phyloP scores from a whole-genome alignment of 2,797 vertebrate genomes.

The Antennarius maculatus region DNA sequence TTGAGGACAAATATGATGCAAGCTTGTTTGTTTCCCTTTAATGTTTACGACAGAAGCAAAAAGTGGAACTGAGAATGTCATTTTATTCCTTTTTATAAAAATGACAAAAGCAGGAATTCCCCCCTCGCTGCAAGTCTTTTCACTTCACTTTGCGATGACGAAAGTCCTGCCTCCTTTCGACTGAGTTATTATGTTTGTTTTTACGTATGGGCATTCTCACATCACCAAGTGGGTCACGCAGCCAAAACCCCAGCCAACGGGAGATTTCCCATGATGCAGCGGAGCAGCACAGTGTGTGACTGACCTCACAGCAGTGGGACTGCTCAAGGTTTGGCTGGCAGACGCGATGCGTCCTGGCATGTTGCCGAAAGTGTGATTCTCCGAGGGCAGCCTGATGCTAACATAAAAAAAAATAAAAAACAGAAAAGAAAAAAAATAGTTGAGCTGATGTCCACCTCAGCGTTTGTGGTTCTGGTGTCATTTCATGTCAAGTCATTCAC shows the following conservation, averaged over 20 bases:
- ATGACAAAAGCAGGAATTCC: slow-evolving; percentile 38
- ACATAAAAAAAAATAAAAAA: slow-evolving; percentile 9
- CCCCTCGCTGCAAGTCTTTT: slow-evolving; percentile 2
- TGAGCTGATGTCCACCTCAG: slow-evolving; percentile 38
- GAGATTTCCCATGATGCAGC: slow-evolving; percentile 73
- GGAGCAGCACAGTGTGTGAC: slow-evolving; percentile 64
- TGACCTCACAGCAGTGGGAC: slow-evolving; percentile 62
- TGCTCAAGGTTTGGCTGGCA: slow-evolving; percentile 63
- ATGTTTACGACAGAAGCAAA: slow-evolving; percentile 38
- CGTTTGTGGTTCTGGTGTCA: slow-evolving; percentile 45
- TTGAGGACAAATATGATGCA: slow-evolving; percentile 41
- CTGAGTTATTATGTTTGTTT: slow-evolving; percentile 25
- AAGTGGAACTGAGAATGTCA: slow-evolving; percentile 21
- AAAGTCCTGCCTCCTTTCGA: slow-evolving; percentile 31
- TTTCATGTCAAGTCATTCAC: slow-evolving; percentile 43
- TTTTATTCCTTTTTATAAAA: slow-evolving; percentile 38
- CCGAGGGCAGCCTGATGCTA: slow-evolving; percentile 51
- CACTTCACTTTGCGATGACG: slow-evolving; percentile 31
- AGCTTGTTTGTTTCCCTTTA: slow-evolving; percentile 37
- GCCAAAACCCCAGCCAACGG: slow-evolving; percentile 47
- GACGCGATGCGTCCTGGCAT: slow-evolving; percentile 72
- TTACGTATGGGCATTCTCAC: slow-evolving; percentile 49
- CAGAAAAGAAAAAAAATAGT: neutral
- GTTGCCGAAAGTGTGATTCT: slow-evolving; percentile 74
- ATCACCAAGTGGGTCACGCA: slow-evolving; percentile 60